Conservation (phyloP, 2,113 vertebrate species). For the Odontophorus gujanensis region DNA sequence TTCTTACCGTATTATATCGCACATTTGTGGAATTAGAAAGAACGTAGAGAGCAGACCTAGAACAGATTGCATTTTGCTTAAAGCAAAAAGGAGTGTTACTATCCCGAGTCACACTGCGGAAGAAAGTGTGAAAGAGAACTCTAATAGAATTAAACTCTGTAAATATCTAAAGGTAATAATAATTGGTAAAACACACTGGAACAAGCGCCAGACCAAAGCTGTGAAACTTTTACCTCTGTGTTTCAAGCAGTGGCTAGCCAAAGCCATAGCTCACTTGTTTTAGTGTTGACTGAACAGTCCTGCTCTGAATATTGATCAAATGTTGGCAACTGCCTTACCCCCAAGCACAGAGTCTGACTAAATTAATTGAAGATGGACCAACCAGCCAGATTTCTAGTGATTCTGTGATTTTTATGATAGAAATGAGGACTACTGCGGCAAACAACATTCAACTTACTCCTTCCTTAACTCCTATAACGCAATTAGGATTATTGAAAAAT, state of each 20-base stretch:
- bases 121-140: fast-evolving
- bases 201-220: background rate
- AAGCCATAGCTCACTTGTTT: background rate
- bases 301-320: background rate
- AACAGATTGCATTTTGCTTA: background rate
- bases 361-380: background rate
- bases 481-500: background rate
- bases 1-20: background rate
- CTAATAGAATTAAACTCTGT: background rate
- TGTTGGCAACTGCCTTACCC: no score
- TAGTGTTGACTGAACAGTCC: background rate
- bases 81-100: background rate
- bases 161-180: background rate
- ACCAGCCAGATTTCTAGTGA: background rate
- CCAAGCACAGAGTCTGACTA: fast-evolving
- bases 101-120: background rate
- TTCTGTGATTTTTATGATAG: background rate
- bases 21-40: background rate
- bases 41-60: background rate
- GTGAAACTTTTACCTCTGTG: background rate
- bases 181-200: background rate
- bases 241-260: background rate
- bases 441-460: background rate
- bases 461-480: background rate
- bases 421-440: background rate